Evolutionary conservation across 2,888 invertebrate species (phyloP), one percentile per base, ranked within the genome.

Genomic region (Lymantria monacha): DNA sequence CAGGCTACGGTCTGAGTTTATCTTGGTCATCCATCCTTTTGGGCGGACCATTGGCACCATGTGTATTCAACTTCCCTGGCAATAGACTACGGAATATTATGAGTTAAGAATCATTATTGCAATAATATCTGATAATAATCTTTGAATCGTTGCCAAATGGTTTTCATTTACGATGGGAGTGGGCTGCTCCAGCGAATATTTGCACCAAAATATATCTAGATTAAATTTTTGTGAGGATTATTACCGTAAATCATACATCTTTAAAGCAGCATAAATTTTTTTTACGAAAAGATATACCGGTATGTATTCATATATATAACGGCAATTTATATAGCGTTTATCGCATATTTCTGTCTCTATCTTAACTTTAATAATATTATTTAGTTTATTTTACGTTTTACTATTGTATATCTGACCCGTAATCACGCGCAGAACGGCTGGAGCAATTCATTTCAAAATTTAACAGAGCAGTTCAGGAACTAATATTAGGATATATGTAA

Each of bases 41-140:
- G 22, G 22, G 22, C 22, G 22, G 5, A 22, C 2, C 5, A 22
- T 5, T 2, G 22, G 5, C 22, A 22, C 22, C 2, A 5, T 22
- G 22, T 22, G 22, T 22, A 22, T 22, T 22, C 5, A 22, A 3
- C 22, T 22, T 5, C 22, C 2, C 22, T 22, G 22, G 22, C 22
- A 22, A 33, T 33, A 33, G 33, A 33, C 33, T 33, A 33, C 1
- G 33, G 10, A 72, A 73, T 76, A 74, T 83, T 90, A 88, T 90
- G 88, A 90, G 86, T 83, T 67, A 79, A 69, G 70, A 83, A 69
- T 81, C 80, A 81, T 88, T 85, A 82, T 76, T 70, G 79, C 85
- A 83, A 87, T 87, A 88, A 86, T 83, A 86, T 11, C 12, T 9
- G 10, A 36, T 38, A 38, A 13, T 3, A 14, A 84, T 85, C 70